Evolutionary conservation across 2,888 invertebrate genomes (phyloP), one percentile per base, ranked within the genome.

Genomic region (Dolichomitus sp.): DNA sequence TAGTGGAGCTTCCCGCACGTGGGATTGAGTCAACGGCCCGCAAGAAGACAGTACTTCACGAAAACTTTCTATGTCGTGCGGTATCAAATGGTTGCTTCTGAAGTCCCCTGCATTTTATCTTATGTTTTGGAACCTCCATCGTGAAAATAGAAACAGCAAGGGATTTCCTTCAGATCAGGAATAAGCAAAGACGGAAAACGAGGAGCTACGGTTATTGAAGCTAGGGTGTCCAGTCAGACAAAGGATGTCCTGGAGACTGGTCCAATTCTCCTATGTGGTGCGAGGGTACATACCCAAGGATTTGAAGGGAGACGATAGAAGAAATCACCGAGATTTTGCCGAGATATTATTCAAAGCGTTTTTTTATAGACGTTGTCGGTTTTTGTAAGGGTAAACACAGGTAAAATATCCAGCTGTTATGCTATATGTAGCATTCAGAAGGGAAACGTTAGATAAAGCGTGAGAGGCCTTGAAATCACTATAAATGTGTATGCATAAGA

Each of bases 41-140:
- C 83, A 87, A 87, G 85, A 83, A 75, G 84, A 61, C 77, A 84
- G 84, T 85, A 84, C 77, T 75, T 74, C 48, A 72, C 57, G 40
- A 11, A 42, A 68, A 74, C 61, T 69, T 63, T 61, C 42, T 30
- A 11, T 30, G 40, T 30, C 23, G 23, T 33, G 54, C 19, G 54
- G 42, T 23, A 45, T 27, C 37, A 30, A 14, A 14, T n/a, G 14
- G 57, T 57, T 30, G 30, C 27, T 4, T 30, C 30, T 2, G 30
- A 30, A 30, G 9, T 27, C 11, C 30, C 11, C 6, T 57, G 57
- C 5, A 30, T 57, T 57, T n/a, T 30, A 57, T 57, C 23, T n/a
- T 40, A 54, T 23, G 19, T 40, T 54, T 40, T 52, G 33, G n/a
- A 27, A 40, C 19, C 23, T 27, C 27, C 19, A 19, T 27, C 19